Evolutionary conservation across 1,140 invertebrate genomes (phyloP).

Genomic region (Cecropterus lyciades): DNA sequence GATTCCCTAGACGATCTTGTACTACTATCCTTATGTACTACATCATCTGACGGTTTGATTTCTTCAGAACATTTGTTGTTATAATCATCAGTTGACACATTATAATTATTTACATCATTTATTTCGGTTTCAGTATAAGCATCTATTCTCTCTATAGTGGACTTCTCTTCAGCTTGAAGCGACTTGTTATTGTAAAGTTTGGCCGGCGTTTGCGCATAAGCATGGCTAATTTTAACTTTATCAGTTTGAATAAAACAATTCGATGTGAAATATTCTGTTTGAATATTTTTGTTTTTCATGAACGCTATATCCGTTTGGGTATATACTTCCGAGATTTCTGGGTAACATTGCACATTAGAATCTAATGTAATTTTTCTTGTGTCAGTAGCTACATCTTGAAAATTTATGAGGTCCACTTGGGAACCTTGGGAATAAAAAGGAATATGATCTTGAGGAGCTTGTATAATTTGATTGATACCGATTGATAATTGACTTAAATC

Average conservation of each 20-base stretch:
- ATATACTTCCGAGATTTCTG: conserved; percentile 60
- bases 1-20: conserved; percentile 56
- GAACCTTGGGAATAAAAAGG: conserved; percentile 66
- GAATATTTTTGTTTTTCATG: conserved; percentile 65
- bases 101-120: conserved; percentile 33
- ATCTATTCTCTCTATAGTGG: conserved; percentile 40
- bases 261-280: conserved; percentile 55
- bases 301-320: conserved; percentile 71
- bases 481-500: conserved; percentile 66
- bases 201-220: conserved; percentile 51
- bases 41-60: conserved; percentile 4
- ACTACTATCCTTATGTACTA: conserved; percentile 26
- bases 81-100: conserved; percentile 37
- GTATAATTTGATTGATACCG: conserved; percentile 66
- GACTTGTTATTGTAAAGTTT: conserved; percentile 49
- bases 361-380: conserved; percentile 72
- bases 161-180: conserved; percentile 47
- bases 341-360: conserved; percentile 63
- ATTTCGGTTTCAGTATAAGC: conserved; percentile 45
- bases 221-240: conserved; percentile 55
- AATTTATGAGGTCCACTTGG: conserved; percentile 75
- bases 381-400: conserved; percentile 67
- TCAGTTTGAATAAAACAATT: conserved; percentile 66
- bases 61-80: conserved; percentile 3
- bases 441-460: conserved; percentile 66